Conservation (phyloP, 1,140 invertebrate species). For the Harlomillsia oculata region DNA sequence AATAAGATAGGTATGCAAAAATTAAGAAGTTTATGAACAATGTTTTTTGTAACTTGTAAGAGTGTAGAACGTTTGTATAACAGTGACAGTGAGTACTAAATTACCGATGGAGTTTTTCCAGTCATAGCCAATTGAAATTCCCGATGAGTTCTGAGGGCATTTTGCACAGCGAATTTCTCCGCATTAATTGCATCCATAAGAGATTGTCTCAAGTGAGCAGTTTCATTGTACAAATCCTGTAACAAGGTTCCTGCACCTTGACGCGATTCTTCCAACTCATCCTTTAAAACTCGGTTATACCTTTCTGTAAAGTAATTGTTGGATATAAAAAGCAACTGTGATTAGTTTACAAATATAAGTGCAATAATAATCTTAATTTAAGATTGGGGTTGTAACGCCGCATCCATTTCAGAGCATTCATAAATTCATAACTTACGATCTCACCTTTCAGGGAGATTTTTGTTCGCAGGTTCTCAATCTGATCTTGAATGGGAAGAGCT, state of each 20-base stretch:
- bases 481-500: slow-evolving; percentile 13
- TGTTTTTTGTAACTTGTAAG: too few relatives aligned
- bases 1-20: not conserved
- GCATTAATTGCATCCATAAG: slow-evolving; percentile 27
- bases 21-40: not conserved
- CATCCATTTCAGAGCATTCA: not conserved
- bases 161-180: slow-evolving; percentile 30
- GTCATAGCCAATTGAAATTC: slow-evolving; percentile 32
- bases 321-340: not conserved
- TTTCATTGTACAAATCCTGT: slow-evolving; percentile 25
- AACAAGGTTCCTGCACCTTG: slow-evolving; percentile 23
- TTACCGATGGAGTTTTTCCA: slow-evolving; percentile 7
- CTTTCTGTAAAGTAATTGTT: slow-evolving; percentile 13
- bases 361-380: not conserved
- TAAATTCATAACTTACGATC: not conserved
- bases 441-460: slow-evolving; percentile 31
- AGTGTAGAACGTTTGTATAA: not conserved
- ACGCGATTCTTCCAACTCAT: slow-evolving; percentile 31
- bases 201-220: slow-evolving; percentile 14
- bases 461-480: slow-evolving; percentile 28
- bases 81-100: not conserved
- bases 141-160: slow-evolving; percentile 31
- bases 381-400: not conserved
- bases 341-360: not conserved
- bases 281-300: slow-evolving; percentile 30